These are phyloP conservation scores for Ageneiosus marmoratus DNA, from an alignment of 2,113 vertebrate genomes.

Conservation along the genomic window DNA sequence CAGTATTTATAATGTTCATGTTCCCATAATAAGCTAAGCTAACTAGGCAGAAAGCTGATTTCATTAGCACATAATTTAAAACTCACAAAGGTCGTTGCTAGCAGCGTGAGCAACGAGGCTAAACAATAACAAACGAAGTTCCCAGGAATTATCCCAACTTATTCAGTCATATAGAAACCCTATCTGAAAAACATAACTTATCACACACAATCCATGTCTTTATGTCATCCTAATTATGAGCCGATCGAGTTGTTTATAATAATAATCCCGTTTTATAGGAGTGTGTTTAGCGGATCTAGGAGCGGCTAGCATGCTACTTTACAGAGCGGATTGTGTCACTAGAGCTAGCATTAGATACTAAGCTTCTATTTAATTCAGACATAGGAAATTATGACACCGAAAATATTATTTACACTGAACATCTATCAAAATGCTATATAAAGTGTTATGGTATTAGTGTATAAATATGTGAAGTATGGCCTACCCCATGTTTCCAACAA, in stretches of 20 bases:
- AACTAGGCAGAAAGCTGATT: background rate
- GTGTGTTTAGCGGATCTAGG: background rate
- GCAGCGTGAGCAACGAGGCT: conserved; percentile 38
- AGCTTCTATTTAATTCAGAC: background rate
- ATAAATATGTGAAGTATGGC: conserved; percentile 26
- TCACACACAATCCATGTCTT: background rate
- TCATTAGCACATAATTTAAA: background rate
- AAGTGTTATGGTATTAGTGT: background rate
- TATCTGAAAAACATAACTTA: background rate
- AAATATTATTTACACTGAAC: background rate
- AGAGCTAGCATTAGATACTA: background rate
- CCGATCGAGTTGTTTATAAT: background rate
- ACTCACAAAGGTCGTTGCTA: conserved; percentile 52
- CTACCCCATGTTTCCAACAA: conserved; percentile 64
- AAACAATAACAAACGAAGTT: conserved; percentile 44
- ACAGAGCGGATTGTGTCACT: background rate
- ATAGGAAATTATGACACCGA: background rate
- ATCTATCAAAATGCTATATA: background rate
- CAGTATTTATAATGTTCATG: background rate
- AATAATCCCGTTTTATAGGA: background rate
- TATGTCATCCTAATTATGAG: no score
- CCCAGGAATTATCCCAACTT: background rate
- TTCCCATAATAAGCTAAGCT: background rate
- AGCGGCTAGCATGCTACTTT: conserved; percentile 9
- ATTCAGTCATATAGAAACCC: background rate